phyloP scores from a whole-genome alignment of 2,888 invertebrate species.

The Rhopalosiphum nymphaeae region DNA sequence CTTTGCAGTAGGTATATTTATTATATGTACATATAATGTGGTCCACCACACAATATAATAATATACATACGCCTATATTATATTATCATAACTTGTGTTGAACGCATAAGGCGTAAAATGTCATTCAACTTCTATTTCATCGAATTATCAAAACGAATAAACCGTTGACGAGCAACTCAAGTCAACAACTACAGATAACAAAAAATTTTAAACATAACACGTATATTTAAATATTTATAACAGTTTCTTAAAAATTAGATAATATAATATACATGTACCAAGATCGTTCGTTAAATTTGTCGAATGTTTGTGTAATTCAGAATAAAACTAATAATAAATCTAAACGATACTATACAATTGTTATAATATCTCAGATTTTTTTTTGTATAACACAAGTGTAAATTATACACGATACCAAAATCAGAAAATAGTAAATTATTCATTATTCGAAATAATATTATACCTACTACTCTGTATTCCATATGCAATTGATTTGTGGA shows the following conservation, averaged over 20 bases:
- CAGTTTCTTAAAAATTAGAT: neutral
- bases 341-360: neutral
- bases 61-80: neutral
- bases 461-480: neutral
- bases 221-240: neutral
- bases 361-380: neutral
- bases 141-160: constrained; percentile 13
- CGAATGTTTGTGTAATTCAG: neutral
- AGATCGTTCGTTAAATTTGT: neutral
- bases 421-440: neutral
- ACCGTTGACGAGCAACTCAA: neutral
- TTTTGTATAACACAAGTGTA: neutral
- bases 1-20: neutral
- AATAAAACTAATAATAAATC: neutral
- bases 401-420: neutral
- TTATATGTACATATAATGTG: neutral
- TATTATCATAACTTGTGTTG: neutral
- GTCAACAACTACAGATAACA: neutral
- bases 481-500: neutral
- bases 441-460: neutral
- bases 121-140: neutral
- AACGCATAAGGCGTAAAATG: constrained; percentile 13
- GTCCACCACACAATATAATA: constrained; percentile 2
- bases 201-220: neutral
- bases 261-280: neutral